Evolutionary conservation across 92 coral and sea anemone species (phyloP), one percentile per base, ranked within the genome.

Genomic region (Paramuricea clavata): DNA sequence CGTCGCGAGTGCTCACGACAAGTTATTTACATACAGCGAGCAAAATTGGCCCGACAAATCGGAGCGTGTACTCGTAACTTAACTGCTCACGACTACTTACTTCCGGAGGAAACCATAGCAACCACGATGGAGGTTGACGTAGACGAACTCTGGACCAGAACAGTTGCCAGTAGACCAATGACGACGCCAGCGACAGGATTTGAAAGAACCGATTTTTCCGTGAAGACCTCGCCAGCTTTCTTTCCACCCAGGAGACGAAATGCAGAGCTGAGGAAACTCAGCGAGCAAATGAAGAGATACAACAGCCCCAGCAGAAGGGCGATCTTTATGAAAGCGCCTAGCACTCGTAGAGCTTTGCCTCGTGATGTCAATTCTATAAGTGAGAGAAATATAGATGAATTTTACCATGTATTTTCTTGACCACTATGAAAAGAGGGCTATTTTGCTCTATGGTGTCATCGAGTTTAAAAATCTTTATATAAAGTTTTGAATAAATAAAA

Each of bases 161-260:
- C 99, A 5, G 99, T 96, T 23, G 98, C 99, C 49, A 96, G 69
- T 28, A 96, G 76, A 15, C 99, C 99, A 35, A 96, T 96, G 92
- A 96, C 95, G 26, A 96, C 79, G 5, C 99, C 99, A 17, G 99
- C 99, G 4, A 96, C 93, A 7, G 99, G 99, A 76, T 96, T 96
- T 16, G 93, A 42, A 39, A 96, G 89, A 7, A 93, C 82, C 42
- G 88, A 77, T 74, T 91, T 90, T 7, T 94, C 92, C 1, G 97
- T 87, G 60, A 96, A 96, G 0, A 94, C 98, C 74, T 96, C 98
- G 6, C 99, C 99, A 21, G 99, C 99, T 11, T 96, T 93, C 86
- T 94, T 96, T 22, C 99, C 99, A 0, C 99, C 99, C 78, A 96
- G 93, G 64, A 96, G 94, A 47, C 98, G 93, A 87, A 96, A 96